A percentile compares a stretch with the other conserved stretches of the same genome.
These are phyloP conservation scores for Hyles lineata DNA, from an alignment of 2,888 invertebrate species.

Conservation along the genomic window DNA sequence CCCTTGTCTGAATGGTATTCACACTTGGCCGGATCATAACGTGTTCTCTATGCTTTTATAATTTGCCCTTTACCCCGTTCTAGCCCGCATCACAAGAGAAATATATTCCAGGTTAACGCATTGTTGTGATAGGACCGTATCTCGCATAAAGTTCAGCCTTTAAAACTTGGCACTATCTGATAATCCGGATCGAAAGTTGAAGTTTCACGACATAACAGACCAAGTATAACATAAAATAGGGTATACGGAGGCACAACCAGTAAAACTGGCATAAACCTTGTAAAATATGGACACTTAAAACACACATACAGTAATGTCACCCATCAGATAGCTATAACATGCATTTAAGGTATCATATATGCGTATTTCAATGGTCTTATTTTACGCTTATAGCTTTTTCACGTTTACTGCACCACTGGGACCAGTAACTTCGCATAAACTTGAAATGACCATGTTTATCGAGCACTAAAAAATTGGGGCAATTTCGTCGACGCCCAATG, in stretches of 20 bases:
- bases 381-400: slow-evolving; percentile 49
- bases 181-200: neutral
- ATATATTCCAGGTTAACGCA: neutral
- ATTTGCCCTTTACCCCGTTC: neutral
- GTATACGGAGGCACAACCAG: slow-evolving; percentile 30
- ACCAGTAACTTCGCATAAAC: slow-evolving; percentile 56
- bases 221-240: neutral
- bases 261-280: slow-evolving; percentile 19
- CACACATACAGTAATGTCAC: slow-evolving; percentile 30
- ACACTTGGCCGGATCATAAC: no score
- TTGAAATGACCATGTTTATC: slow-evolving; percentile 66
- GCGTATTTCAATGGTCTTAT: slow-evolving; percentile 35
- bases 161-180: neutral
- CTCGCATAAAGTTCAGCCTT: neutral
- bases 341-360: slow-evolving; percentile 39
- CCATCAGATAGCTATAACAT: slow-evolving; percentile 39
- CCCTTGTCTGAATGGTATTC: no score
- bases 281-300: neutral
- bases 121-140: neutral
- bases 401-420: slow-evolving; percentile 37
- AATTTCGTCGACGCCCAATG: slow-evolving; percentile 54
- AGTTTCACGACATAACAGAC: neutral
- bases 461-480: slow-evolving; percentile 54
- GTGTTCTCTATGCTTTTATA: neutral
- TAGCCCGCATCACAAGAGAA: neutral